Evolutionary conservation across 2,888 invertebrate species (phyloP).

Genomic region (Danaus chrysippus): DNA sequence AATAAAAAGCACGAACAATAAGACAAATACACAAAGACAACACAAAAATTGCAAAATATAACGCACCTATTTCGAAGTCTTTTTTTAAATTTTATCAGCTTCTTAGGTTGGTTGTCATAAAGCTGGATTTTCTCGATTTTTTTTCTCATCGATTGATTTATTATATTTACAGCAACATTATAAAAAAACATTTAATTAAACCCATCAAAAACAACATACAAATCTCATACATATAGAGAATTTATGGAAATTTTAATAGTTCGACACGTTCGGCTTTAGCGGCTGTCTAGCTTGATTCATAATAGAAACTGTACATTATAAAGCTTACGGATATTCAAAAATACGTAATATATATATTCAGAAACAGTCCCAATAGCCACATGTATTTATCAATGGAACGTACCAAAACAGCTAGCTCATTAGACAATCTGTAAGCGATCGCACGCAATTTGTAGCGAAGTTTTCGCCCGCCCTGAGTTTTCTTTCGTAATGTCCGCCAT

Average conservation of each 20-base stretch:
- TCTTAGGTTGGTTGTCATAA: background rate
- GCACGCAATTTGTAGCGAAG: constrained; percentile 80
- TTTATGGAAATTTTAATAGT: no score
- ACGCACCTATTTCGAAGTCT: background rate
- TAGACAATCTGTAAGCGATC: constrained; percentile 70
- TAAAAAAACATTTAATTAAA: background rate
- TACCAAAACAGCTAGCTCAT: constrained; percentile 69
- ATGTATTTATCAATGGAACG: constrained; percentile 39
- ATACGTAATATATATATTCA: background rate
- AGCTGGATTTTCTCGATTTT: no score
- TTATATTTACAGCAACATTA: no score
- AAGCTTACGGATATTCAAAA: background rate
- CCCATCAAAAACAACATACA: background rate
- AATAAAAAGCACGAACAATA: background rate
- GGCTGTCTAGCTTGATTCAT: background rate
- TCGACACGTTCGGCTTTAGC: no score
- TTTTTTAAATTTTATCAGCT: background rate
- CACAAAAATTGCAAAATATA: background rate
- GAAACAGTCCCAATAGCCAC: constrained; percentile 20
- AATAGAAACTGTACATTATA: background rate
- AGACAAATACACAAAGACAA: background rate
- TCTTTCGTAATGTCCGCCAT: constrained; percentile 91
- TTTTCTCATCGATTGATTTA: no score
- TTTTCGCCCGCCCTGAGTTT: constrained; percentile 80
- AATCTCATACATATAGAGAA: no score